A percentile compares a stretch with the other conserved stretches of the same genome.
Evolutionary conservation across 2,888 invertebrate species (phyloP).

Genomic region (Endotricha flammealis): DNA sequence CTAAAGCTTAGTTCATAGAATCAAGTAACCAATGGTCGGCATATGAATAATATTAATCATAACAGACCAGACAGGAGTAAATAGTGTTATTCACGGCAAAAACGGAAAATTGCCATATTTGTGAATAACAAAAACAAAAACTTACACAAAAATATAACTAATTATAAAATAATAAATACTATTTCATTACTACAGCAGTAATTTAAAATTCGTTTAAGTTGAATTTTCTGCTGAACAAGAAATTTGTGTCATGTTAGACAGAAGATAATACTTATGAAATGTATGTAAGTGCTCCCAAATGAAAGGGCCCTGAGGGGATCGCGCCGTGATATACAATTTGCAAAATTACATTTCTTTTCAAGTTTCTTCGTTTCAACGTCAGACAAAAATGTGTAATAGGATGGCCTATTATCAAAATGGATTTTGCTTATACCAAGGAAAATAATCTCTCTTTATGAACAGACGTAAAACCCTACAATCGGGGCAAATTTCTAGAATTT

Average conservation of each 20-base stretch:
- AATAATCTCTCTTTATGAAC: conserved; percentile 17
- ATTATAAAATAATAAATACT: too few relatives aligned
- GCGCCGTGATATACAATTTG: conserved; percentile 44
- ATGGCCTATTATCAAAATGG: conserved; percentile 33
- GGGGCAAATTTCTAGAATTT: conserved; percentile 9
- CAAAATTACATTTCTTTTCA: conserved; percentile 48
- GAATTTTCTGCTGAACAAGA: too few relatives aligned
- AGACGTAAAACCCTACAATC: conserved; percentile 5
- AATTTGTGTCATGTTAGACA: conserved; percentile 15
- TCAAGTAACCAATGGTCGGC: conserved; percentile 1
- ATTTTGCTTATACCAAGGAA: conserved; percentile 28
- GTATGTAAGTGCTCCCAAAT: conserved; percentile 36
- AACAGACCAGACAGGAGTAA: too few relatives aligned
- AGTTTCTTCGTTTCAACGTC: conserved; percentile 34
- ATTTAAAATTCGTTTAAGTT: too few relatives aligned
- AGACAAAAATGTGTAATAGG: conserved; percentile 33
- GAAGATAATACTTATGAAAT: conserved; percentile 36
- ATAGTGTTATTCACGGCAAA: too few relatives aligned
- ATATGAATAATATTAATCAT: too few relatives aligned
- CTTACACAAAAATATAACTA: too few relatives aligned
- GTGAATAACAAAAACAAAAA: too few relatives aligned
- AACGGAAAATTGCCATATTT: too few relatives aligned
- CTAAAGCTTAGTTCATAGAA: conserved; percentile 1
- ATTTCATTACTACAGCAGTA: too few relatives aligned
- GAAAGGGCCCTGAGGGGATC: conserved; percentile 34